Base-by-base conservation (phyloP, 1,140 invertebrate species). In the Paraescarpia echinospica region DNA sequence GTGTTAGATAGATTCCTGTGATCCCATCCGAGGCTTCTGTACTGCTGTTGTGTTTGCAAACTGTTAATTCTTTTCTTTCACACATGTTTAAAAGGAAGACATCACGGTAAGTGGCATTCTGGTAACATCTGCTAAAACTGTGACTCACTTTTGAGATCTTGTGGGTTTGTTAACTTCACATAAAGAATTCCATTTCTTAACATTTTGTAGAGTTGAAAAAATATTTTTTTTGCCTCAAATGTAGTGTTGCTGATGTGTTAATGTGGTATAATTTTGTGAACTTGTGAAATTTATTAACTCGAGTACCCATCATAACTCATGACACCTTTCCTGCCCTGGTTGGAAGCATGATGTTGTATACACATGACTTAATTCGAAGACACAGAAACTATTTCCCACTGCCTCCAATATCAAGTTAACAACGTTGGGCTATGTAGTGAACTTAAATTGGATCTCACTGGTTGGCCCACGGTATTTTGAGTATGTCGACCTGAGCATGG, bases 21-120 rank as follows among this genome's bases (percentile, higher is more conserved):
- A 77, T 77, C 59, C 59, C 59, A 27, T 77, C 59, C 59, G 22
- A 77, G 18, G 59, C 59, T 77, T 77, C 2, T 77, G 59, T 77
- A 77, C 59, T 77, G 59, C 59, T 77, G 59, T 77, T 77, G 59
- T 77, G 59, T 77, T 77, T 77, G 59, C 27, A 77, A 77, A 77
- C 18, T 77, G 59, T 77, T 77, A 77, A 41, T 77, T 77, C 59
- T 77, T 77, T 77, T 77, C 59, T 77, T 77, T 77, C 59, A 18
- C 59, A 77, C 59, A 77, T 18, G 22, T 77, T 77, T 77, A 77
- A 77, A 77, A 77, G 59, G 59, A 77, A 77, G 59, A 18, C 59
- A 77, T 22, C 59, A 77, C 12, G 59, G 59, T 77, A 18, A 77
- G 59, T 77, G 2, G 8, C 59, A 12, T 77, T 77, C 8, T 77